These are phyloP conservation scores for Cebidichthys violaceus DNA, from an alignment of 2,113 vertebrate genomes.

Conservation along the genomic window DNA sequence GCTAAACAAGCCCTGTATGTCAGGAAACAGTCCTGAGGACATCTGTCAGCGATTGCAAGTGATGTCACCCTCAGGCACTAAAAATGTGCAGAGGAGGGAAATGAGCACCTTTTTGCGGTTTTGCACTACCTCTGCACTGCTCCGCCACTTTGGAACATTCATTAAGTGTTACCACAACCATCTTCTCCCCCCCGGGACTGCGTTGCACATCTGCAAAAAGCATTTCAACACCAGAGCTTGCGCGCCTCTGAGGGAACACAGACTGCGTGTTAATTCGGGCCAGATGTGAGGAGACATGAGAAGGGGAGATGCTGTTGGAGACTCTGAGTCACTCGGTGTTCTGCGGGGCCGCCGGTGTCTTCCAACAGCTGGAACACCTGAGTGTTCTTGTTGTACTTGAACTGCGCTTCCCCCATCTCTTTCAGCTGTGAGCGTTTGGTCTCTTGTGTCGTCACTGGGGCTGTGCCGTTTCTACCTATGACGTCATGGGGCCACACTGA, in stretches of 20 bases:
- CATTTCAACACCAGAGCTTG: conserved; percentile 63
- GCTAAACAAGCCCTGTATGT: conserved; percentile 31
- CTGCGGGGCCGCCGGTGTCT: conserved; percentile 45
- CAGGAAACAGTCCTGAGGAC: conserved; percentile 44
- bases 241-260: conserved; percentile 63
- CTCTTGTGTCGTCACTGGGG: conserved; percentile 51
- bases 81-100: conserved; percentile 43
- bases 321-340: conserved; percentile 50
- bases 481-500: conserved; percentile 56
- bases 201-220: conserved; percentile 74
- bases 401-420: conserved; percentile 32
- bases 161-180: conserved; percentile 49
- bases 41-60: conserved; percentile 67
- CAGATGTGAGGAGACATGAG: conserved; percentile 78
- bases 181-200: conserved; percentile 8
- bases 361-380: conserved; percentile 76
- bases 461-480: conserved; percentile 46
- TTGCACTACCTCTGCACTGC: conserved; percentile 21
- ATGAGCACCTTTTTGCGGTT: conserved; percentile 46
- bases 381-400: conserved; percentile 74
- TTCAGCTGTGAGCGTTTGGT: conserved; percentile 24
- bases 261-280: conserved; percentile 73
- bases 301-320: conserved; percentile 53
- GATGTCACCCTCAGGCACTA: conserved; percentile 69
- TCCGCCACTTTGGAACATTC: conserved; percentile 55